phyloP scores from a whole-genome alignment of 2,797 vertebrate genomes.

The Threskiornis aethiopicus region DNA sequence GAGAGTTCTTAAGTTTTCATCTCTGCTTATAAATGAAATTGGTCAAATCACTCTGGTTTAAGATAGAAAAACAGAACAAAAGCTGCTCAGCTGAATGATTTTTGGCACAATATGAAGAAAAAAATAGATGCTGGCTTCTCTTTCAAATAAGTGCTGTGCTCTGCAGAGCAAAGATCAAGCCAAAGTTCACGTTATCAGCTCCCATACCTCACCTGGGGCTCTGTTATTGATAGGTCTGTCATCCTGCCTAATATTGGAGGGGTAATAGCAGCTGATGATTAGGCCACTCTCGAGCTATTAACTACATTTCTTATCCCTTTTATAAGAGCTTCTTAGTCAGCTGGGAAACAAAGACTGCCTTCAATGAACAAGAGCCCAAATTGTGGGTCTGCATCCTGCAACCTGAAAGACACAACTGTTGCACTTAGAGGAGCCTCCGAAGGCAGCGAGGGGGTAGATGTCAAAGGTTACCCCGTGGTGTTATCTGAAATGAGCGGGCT shows the following conservation, averaged over 20 bases:
- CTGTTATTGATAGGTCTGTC: constrained; percentile 97
- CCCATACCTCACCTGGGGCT: constrained; percentile 74
- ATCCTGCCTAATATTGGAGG: constrained; percentile 92
- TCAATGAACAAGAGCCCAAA: constrained; percentile 82
- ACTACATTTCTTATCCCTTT: constrained; percentile 91
- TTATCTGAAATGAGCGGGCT: constrained; percentile 87
- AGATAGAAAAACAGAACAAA: constrained; percentile 74
- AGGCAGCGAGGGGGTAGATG: constrained; percentile 78
- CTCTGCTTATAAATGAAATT: constrained; percentile 77
- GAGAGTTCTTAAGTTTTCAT: constrained; percentile 20
- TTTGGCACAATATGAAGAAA: constrained; percentile 78
- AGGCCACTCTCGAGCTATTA: constrained; percentile 91
- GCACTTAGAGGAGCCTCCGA: constrained; percentile 79
- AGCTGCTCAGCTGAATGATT: constrained; percentile 64
- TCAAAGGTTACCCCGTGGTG: constrained; percentile 84
- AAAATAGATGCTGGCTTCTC: constrained; percentile 82
- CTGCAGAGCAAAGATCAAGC: constrained; percentile 90
- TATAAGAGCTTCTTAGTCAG: constrained; percentile 82
- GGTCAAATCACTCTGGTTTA: constrained; percentile 79
- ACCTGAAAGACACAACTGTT: constrained; percentile 94
- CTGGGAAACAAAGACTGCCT: constrained; percentile 88
- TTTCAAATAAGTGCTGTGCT: constrained; percentile 85
- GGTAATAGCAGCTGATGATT: constrained; percentile 92
- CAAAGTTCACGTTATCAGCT: constrained; percentile 78
- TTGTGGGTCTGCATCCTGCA: constrained; percentile 78